Evolutionary conservation across 2,797 vertebrate species (phyloP).

Genomic region (Chaetodon trifasciatus): DNA sequence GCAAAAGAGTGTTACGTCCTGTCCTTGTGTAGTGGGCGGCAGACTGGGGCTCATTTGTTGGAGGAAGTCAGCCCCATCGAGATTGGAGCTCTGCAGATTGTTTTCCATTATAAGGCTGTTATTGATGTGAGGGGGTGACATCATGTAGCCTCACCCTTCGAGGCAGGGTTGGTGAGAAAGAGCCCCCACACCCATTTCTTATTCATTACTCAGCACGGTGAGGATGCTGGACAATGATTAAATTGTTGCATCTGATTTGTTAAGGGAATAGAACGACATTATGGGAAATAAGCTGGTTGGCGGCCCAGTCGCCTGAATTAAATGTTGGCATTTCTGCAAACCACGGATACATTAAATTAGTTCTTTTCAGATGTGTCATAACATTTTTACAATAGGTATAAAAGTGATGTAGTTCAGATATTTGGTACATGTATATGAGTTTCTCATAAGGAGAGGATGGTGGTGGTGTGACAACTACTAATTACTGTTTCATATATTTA

Average conservation of each 20-base stretch:
- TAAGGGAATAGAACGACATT: not conserved
- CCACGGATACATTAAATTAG: too few relatives aligned
- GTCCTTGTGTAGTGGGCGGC: conserved; percentile 87
- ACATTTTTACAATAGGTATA: too few relatives aligned
- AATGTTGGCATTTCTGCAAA: too few relatives aligned
- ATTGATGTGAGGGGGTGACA: conserved; percentile 80
- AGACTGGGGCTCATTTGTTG: conserved; percentile 73
- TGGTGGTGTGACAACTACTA: too few relatives aligned
- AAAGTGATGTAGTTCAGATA: too few relatives aligned
- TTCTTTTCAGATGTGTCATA: too few relatives aligned
- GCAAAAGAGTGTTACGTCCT: conserved; percentile 93
- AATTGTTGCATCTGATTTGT: not conserved
- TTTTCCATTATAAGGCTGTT: conserved; percentile 79
- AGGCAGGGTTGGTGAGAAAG: conserved; percentile 75
- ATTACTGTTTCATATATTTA: too few relatives aligned
- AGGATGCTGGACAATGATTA: conserved; percentile 34
- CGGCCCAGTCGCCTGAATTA: too few relatives aligned
- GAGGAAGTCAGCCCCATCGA: conserved; percentile 88
- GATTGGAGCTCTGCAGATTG: conserved; percentile 88
- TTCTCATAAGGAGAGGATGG: too few relatives aligned
- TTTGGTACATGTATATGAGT: too few relatives aligned
- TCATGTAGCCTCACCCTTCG: conserved; percentile 77
- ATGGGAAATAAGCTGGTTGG: not conserved
- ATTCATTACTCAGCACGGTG: conserved; percentile 74
- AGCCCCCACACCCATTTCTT: conserved; percentile 57